Evolutionary conservation across 2,113 vertebrate species (phyloP).

Genomic region (Atractosteus spatula): DNA sequence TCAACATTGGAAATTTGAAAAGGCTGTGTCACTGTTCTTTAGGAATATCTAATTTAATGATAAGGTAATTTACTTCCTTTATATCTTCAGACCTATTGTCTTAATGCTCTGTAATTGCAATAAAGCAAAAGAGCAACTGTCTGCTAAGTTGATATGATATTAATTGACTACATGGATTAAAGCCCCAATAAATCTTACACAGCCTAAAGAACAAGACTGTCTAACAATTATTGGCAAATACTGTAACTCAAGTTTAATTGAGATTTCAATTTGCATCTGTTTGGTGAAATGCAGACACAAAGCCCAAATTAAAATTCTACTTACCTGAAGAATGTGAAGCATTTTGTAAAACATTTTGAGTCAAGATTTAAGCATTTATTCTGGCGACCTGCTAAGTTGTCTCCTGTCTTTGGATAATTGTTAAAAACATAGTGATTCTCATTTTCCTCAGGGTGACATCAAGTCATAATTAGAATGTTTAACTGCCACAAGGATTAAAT

Average conservation of each 20-base stretch:
- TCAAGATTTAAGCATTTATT: too few relatives aligned
- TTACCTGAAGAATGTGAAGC: too few relatives aligned
- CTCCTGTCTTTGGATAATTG: too few relatives aligned
- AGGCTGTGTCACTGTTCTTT: neutral
- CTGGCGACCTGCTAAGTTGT: too few relatives aligned
- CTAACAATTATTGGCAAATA: slow-evolving; percentile 21
- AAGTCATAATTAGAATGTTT: too few relatives aligned
- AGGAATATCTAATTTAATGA: neutral
- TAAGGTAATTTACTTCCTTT: slow-evolving; percentile 6
- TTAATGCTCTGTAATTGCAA: slow-evolving; percentile 20
- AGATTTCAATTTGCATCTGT: slow-evolving; percentile 11
- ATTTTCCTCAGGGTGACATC: too few relatives aligned
- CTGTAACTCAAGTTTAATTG: slow-evolving; percentile 24
- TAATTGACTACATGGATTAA: slow-evolving; percentile 22
- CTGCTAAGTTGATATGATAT: slow-evolving; percentile 17
- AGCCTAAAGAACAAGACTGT: neutral
- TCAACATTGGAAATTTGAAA: neutral
- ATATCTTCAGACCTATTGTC: slow-evolving; percentile 10
- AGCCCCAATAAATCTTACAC: slow-evolving; percentile 10
- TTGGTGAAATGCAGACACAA: neutral
- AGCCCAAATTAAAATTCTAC: too few relatives aligned
- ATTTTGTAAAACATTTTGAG: too few relatives aligned
- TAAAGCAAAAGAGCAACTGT: neutral
- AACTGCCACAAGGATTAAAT: too few relatives aligned
- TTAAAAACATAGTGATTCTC: too few relatives aligned